Conservation (phyloP, 1,140 invertebrate genomes). For the Chrysoperla carnea region DNA sequence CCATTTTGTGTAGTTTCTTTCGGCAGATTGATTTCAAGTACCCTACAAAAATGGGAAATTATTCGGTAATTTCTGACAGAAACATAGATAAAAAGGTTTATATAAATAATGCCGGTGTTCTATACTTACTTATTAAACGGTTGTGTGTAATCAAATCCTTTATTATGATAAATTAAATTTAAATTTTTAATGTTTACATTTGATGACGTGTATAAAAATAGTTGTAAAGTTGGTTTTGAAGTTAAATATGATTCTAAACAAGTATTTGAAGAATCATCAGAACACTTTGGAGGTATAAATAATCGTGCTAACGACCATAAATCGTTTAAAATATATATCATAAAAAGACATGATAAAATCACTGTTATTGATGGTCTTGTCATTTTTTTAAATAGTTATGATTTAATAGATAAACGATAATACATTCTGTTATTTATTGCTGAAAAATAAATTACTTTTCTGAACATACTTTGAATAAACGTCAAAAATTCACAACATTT, state of each 20-base stretch:
- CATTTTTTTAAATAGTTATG: conserved; percentile 10
- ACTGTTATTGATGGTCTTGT: conserved; percentile 26
- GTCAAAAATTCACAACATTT: no score
- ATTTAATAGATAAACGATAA: no score
- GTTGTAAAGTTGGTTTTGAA: conserved; percentile 31
- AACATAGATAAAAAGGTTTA: neutral
- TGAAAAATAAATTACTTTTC: no score
- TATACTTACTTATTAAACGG: conserved; percentile 20
- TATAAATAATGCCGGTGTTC: conserved; percentile 4
- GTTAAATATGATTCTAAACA: conserved; percentile 40
- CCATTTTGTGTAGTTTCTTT: conserved; percentile 56
- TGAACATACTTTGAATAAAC: no score
- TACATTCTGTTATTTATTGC: no score
- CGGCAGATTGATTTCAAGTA: conserved; percentile 44
- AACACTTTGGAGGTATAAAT: conserved; percentile 51
- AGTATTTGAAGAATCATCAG: conserved; percentile 18
- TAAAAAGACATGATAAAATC: conserved; percentile 40
- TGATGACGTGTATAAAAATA: conserved; percentile 37
- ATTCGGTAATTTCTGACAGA: neutral
- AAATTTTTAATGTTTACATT: conserved; percentile 26
- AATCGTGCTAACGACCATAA: conserved; percentile 53
- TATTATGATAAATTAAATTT: conserved; percentile 17
- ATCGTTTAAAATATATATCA: conserved; percentile 50
- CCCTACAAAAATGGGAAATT: conserved; percentile 24
- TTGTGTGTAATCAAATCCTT: conserved; percentile 33